phyloP scores from a whole-genome alignment of 2,888 invertebrate genomes.

The Dryobotodes eremita region DNA sequence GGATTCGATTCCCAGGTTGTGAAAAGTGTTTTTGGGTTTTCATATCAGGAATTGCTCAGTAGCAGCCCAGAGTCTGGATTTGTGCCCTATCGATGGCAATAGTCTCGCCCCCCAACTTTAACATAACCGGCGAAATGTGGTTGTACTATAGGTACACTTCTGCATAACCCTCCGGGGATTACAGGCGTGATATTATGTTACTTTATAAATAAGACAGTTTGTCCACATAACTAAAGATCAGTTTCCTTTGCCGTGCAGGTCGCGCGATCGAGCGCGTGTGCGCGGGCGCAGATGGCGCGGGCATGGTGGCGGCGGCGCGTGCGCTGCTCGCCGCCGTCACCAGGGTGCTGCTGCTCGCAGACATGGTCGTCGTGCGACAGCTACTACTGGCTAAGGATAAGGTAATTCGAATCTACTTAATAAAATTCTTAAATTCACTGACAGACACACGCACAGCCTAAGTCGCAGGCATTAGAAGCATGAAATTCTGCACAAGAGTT shows the following conservation, averaged over 20 bases:
- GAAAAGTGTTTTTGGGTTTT: no score
- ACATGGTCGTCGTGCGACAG: conserved; percentile 99
- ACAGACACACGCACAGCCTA: neutral
- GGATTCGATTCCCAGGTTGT: neutral
- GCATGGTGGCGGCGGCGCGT: conserved; percentile 97
- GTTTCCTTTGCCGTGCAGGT: conserved; percentile 89
- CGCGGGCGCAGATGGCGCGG: conserved; percentile 93
- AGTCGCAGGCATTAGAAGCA: neutral
- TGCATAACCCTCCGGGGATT: neutral
- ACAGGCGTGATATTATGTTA: neutral
- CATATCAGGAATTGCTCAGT: no score
- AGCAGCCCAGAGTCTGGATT: neutral
- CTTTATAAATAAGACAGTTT: neutral
- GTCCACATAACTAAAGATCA: neutral
- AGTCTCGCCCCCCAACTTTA: neutral
- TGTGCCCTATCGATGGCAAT: neutral
- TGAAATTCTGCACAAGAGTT: neutral
- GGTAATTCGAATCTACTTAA: conserved; percentile 86
- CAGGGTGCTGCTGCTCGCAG: conserved; percentile 98
- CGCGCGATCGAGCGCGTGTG: conserved; percentile 98
- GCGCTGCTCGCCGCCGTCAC: conserved; percentile 98
- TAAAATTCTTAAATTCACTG: neutral
- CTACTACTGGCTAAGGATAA: conserved; percentile 98
- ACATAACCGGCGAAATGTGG: neutral
- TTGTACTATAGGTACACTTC: neutral